Conservation (phyloP, 1,140 invertebrate genomes). For the Chionoecetes opilio region DNA sequence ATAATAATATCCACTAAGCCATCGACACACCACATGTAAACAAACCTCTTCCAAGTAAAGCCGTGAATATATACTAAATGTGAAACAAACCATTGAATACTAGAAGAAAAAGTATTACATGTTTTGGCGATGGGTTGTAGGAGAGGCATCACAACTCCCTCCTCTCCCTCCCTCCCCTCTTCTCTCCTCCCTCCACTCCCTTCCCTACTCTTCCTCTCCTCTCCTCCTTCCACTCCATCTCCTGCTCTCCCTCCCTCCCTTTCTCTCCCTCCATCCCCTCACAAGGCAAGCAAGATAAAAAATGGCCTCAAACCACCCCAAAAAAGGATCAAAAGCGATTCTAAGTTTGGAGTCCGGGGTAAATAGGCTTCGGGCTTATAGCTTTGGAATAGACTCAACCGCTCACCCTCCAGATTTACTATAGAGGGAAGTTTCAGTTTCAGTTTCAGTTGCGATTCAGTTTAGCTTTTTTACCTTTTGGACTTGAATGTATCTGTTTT, state of each 20-base stretch:
- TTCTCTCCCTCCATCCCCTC: no score
- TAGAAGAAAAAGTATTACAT: no score
- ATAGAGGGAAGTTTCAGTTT: not conserved
- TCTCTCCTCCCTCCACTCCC: not conserved
- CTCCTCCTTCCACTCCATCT: not conserved
- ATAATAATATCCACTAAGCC: no score
- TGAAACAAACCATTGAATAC: no score
- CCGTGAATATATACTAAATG: no score
- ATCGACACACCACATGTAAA: no score
- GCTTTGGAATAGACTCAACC: not conserved
- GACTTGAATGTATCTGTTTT: no score
- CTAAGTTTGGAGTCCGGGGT: not conserved
- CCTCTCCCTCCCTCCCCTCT: no score
- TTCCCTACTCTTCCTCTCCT: not conserved
- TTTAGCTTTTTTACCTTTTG: no score
- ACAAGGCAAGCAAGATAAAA: not conserved
- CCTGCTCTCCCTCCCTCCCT: not conserved
- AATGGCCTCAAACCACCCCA: not conserved
- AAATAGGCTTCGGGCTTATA: not conserved
- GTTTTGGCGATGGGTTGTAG: not conserved
- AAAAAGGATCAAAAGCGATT: slow-evolving; percentile 4
- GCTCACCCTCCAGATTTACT: not conserved
- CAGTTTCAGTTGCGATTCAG: not conserved
- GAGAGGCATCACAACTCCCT: not conserved
- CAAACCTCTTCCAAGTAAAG: no score